Evolutionary conservation across 2,113 vertebrate genomes (phyloP), one percentile per base, ranked within the genome.

Genomic region (Trematocara macrostoma): DNA sequence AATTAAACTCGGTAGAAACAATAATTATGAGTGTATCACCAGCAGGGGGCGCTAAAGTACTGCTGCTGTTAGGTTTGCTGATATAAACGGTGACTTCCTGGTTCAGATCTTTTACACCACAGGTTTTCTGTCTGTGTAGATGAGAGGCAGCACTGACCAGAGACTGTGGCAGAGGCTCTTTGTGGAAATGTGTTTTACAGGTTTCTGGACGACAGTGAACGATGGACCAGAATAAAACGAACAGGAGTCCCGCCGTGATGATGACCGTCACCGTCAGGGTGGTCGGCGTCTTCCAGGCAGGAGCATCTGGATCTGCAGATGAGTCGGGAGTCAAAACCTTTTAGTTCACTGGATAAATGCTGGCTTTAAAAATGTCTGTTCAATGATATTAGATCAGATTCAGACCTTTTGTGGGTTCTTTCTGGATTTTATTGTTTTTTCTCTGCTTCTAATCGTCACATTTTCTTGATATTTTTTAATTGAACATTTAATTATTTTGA

Each of bases 121-220:
- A 23, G 7, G 1, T 20, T 7, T 64, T 11, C 2, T 23, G 14
- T 83, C 7, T 8, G 14, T 3, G 31, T 23, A 45, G 49, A 3
- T 18, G 6, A 5, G 1, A 2, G 0, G 5, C 1, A n/a, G 35
- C 4, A 86, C 93, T 81, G 61, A 95, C 95, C 95, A 96, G 89
- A 0, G 81, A 87, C 7, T 1, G 16, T 0, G 95, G 94, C 79
- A 93, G 90, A 1, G 83, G 51, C 51, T 94, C 84, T 71, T 91
- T 93, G 0, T 34, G 76, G 81, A 93, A 90, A 47, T 71, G 88
- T 3, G 3, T 9, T 0, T 47, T 53, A 12, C 88, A 91, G 64
- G 18, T 11, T 0, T 78, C 29, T 5, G 86, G 40, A 1, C 5
- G 78, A 23, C 88, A 93, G 81, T 84, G 90, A 11, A 76, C 11